phyloP scores from a whole-genome alignment of 2,888 invertebrate species.

The Adela reaumurella region DNA sequence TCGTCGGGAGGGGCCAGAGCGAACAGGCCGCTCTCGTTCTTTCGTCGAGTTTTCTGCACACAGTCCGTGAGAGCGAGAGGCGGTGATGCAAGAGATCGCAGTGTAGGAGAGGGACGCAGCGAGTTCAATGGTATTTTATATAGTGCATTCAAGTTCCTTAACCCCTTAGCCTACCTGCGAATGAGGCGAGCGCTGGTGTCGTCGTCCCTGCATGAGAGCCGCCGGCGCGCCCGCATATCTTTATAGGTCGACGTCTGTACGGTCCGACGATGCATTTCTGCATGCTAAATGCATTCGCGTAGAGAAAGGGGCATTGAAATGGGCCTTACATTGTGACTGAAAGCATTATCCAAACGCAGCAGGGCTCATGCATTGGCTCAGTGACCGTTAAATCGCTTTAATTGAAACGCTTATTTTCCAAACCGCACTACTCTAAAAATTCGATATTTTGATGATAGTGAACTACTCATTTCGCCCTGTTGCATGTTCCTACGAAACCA shows the following conservation, averaged over 20 bases:
- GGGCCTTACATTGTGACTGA: too few relatives aligned
- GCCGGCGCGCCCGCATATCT: constrained; percentile 36
- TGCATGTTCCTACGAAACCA: too few relatives aligned
- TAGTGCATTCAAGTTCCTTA: constrained; percentile 55
- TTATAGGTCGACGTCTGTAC: constrained; percentile 46
- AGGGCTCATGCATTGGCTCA: too few relatives aligned
- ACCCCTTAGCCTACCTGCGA: constrained; percentile 58
- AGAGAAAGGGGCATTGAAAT: too few relatives aligned
- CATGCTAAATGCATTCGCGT: too few relatives aligned
- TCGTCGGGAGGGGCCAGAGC: too few relatives aligned
- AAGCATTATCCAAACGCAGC: too few relatives aligned
- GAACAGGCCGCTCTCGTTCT: not conserved
- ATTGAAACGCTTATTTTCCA: too few relatives aligned
- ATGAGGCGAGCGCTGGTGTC: constrained; percentile 51
- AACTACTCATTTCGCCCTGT: too few relatives aligned
- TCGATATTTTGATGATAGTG: too few relatives aligned
- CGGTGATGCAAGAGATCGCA: constrained; percentile 20
- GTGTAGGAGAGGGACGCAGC: constrained; percentile 34
- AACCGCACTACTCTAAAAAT: too few relatives aligned
- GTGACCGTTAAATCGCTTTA: too few relatives aligned
- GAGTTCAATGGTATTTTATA: constrained; percentile 58
- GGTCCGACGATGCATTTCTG: constrained; percentile 13
- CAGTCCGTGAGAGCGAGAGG: constrained; percentile 38
- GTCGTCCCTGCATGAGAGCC: constrained; percentile 50
- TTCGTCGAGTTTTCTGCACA: constrained; percentile 20